Evolutionary conservation across 2,888 invertebrate species (phyloP).

Genomic region (Griposia aprilina): DNA sequence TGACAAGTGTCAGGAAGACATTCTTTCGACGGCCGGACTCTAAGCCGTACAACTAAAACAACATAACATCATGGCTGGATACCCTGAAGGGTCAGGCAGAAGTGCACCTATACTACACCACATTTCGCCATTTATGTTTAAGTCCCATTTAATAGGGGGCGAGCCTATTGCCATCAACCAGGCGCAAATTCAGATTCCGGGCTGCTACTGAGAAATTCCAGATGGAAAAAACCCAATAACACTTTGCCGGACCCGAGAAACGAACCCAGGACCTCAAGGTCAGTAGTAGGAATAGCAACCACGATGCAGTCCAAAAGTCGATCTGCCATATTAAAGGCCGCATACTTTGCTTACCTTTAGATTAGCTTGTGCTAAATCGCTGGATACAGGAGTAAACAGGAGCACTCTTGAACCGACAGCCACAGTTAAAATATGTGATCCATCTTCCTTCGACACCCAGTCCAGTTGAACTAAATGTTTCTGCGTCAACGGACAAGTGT

Average conservation of each 20-base stretch:
- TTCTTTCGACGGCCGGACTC: too few relatives aligned
- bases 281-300: neutral
- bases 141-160: neutral
- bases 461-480: constrained; percentile 98
- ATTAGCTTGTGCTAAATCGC: constrained; percentile 98
- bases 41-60: neutral
- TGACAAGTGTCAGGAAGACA: too few relatives aligned
- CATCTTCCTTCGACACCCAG: constrained; percentile 99
- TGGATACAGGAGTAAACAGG: constrained; percentile 97
- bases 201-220: neutral
- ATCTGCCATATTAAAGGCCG: neutral
- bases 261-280: neutral
- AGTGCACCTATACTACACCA: neutral
- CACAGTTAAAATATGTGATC: constrained; percentile 99
- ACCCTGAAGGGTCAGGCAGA: neutral
- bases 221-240: neutral
- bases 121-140: neutral
- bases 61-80: neutral
- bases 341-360: constrained; percentile 90
- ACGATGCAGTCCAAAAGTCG: neutral
- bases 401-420: constrained; percentile 98
- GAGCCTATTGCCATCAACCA: neutral
- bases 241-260: neutral
- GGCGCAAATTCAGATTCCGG: too few relatives aligned
- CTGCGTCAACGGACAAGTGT: constrained; percentile 97